A percentile compares a stretch with the other conserved stretches of the same genome.
Conservation (phyloP, 2,113 vertebrate genomes). For the Paracanthobrama guichenoti region DNA sequence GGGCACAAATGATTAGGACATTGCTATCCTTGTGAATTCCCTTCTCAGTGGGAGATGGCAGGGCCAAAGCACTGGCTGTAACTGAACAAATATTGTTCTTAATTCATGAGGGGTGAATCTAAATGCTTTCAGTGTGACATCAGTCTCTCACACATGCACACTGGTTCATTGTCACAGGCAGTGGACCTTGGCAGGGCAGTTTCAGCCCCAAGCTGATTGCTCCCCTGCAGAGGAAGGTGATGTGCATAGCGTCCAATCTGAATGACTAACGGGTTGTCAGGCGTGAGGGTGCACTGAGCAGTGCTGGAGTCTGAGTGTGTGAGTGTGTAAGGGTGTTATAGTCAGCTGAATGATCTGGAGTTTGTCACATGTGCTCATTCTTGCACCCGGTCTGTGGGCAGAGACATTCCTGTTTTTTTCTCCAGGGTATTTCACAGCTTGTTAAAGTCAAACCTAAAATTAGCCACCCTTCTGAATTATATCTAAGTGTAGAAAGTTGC, state of each 20-base stretch:
- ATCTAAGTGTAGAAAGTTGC: background rate
- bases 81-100: constrained; percentile 78
- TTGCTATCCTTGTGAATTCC: constrained; percentile 55
- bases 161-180: constrained; percentile 71
- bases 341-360: constrained; percentile 69
- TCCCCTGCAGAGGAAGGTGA: constrained; percentile 58
- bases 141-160: constrained; percentile 67
- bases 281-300: constrained; percentile 62
- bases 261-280: constrained; percentile 70
- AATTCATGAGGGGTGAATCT: constrained; percentile 70
- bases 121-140: constrained; percentile 76
- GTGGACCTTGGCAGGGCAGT: constrained; percentile 53
- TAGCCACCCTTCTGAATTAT: background rate
- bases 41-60: constrained; percentile 53
- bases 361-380: constrained; percentile 77
- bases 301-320: constrained; percentile 56
- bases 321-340: constrained; percentile 58
- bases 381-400: constrained; percentile 66
- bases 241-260: constrained; percentile 54
- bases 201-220: constrained; percentile 39
- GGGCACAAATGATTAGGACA: constrained; percentile 34
- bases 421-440: constrained; percentile 57
- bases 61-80: constrained; percentile 60
- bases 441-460: constrained; percentile 30
- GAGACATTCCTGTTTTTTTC: constrained; percentile 44